phyloP scores from a whole-genome alignment of 2,888 invertebrate species.

The Linnaemya tessellans region DNA sequence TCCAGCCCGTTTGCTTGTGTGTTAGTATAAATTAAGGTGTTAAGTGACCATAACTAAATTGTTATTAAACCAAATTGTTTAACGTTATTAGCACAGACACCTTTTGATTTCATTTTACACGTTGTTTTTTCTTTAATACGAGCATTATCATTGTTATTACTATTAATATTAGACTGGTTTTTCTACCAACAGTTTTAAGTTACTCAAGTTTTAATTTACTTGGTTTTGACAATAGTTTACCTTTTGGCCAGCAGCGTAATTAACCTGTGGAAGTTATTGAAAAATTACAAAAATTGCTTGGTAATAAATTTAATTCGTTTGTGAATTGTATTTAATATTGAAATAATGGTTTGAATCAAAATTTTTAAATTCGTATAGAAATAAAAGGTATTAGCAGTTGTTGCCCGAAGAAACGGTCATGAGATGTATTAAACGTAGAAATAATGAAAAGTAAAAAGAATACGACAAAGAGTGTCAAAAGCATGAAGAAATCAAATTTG shows the following conservation, averaged over 20 bases:
- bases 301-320: neutral
- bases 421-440: too few relatives aligned
- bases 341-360: too few relatives aligned
- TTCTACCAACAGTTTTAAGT: conserved; percentile 16
- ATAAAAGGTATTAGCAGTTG: too few relatives aligned
- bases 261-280: conserved; percentile 11
- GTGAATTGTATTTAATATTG: too few relatives aligned
- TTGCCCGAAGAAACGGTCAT: too few relatives aligned
- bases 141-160: neutral
- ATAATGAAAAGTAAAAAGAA: too few relatives aligned
- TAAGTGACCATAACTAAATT: conserved; percentile 64
- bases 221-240: conserved; percentile 38
- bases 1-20: conserved; percentile 19
- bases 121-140: conserved; percentile 9
- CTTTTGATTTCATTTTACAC: conserved; percentile 34
- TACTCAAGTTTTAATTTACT: conserved; percentile 43
- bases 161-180: conserved; percentile 15
- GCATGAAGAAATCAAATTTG: too few relatives aligned
- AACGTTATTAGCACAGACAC: conserved; percentile 59
- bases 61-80: conserved; percentile 56
- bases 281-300: neutral
- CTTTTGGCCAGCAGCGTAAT: conserved; percentile 23
- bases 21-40: conserved; percentile 59
- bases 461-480: too few relatives aligned
- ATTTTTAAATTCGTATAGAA: too few relatives aligned